Conservation (phyloP, 2,888 invertebrate genomes). For the Drosophila koepferae region DNA sequence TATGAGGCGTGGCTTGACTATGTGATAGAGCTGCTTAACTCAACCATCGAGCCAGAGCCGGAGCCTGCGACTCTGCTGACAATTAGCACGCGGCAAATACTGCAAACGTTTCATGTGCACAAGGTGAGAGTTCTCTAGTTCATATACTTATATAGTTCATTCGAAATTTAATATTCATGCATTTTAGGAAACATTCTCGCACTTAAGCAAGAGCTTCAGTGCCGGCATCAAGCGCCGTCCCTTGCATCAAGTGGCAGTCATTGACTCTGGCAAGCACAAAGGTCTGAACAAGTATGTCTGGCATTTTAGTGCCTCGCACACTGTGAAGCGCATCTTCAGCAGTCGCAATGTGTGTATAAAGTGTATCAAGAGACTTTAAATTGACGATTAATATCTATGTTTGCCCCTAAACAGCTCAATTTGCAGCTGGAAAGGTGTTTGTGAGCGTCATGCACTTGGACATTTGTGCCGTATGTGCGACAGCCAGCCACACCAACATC, state of each 20-base stretch:
- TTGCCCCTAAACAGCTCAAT: slow-evolving; percentile 33
- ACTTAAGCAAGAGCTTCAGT: slow-evolving; percentile 90
- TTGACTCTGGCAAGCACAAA: slow-evolving; percentile 88
- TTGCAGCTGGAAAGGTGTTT: slow-evolving; percentile 72
- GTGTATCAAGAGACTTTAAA: not conserved
- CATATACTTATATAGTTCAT: not conserved
- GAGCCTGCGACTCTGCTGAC: not conserved
- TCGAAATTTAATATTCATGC: not conserved
- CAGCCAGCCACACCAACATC: slow-evolving; percentile 11
- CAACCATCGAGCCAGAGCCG: slow-evolving; percentile 87
- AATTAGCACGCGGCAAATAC: slow-evolving; percentile 83
- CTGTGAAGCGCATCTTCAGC: slow-evolving; percentile 91
- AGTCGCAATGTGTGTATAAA: slow-evolving; percentile 82
- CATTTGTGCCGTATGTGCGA: slow-evolving; percentile 65
- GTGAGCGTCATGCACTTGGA: slow-evolving; percentile 65
- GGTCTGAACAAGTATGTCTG: slow-evolving; percentile 90
- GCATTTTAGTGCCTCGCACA: slow-evolving; percentile 90
- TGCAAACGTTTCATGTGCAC: slow-evolving; percentile 89
- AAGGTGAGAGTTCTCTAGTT: slow-evolving; percentile 84
- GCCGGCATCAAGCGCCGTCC: slow-evolving; percentile 88
- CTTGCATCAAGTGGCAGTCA: slow-evolving; percentile 88
- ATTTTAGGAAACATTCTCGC: slow-evolving; percentile 88
- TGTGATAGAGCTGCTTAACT: slow-evolving; percentile 91
- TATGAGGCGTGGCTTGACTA: slow-evolving; percentile 91
- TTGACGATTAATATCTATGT: not conserved